Percentiles rank a stretch among this genome's conserved stretches.
These are phyloP conservation scores for Lagorchestes hirsutus DNA, from an alignment of 2,797 vertebrate genomes.

Conservation along the genomic window DNA sequence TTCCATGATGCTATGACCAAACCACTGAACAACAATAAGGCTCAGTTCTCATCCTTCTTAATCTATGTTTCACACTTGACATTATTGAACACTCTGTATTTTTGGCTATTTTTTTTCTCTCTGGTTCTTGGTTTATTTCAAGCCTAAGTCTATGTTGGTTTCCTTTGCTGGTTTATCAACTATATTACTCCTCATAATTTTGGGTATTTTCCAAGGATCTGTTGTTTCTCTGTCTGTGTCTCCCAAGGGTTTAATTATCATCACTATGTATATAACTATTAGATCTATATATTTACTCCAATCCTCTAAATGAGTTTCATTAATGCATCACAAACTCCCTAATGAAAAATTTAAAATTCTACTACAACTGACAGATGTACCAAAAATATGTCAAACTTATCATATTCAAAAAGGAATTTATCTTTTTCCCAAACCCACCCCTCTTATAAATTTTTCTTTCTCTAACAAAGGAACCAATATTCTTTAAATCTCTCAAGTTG, in stretches of 20 bases:
- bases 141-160: background rate
- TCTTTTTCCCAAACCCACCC: background rate
- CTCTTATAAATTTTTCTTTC: background rate
- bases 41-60: too few relatives aligned
- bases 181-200: background rate
- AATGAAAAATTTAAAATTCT: background rate
- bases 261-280: background rate
- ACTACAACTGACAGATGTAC: background rate
- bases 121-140: background rate
- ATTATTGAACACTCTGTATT: background rate
- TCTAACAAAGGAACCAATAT: background rate
- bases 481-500: background rate
- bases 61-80: background rate
- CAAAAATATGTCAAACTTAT: background rate
- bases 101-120: background rate
- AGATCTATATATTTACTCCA: background rate
- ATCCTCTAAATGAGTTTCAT: background rate
- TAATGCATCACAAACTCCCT: background rate
- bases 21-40: too few relatives aligned
- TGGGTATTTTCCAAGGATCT: background rate
- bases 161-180: background rate
- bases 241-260: background rate
- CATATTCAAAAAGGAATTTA: background rate
- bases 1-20: too few relatives aligned
- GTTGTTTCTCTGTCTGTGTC: background rate